Conservation (phyloP, 2,888 invertebrate genomes). For the Chloromyia formosa region DNA sequence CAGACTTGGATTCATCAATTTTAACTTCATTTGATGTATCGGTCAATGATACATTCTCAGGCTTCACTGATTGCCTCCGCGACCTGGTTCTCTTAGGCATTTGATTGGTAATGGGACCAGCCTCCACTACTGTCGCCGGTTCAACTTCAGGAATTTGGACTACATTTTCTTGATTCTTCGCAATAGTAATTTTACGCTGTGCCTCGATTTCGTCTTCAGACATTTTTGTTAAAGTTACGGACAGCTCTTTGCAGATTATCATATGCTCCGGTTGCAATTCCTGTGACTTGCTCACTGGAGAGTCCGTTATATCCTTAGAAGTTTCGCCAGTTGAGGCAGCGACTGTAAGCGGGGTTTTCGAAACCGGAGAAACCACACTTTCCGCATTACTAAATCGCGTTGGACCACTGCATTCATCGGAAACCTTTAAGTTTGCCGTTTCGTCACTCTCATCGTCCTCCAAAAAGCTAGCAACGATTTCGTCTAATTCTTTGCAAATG, state of each 20-base stretch:
- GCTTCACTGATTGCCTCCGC: constrained; percentile 13
- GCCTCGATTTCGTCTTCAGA: constrained; percentile 24
- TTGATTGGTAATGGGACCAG: neutral
- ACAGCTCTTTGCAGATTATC: constrained; percentile 28
- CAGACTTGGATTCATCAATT: neutral
- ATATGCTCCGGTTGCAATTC: neutral
- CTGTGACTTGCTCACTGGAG: neutral
- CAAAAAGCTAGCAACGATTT: constrained; percentile 52
- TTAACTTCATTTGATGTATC: neutral
- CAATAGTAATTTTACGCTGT: neutral
- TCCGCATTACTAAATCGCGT: constrained; percentile 43
- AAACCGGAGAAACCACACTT: constrained; percentile 4
- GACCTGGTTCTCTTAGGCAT: neutral
- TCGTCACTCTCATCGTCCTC: constrained; percentile 22
- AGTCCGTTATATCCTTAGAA: neutral
- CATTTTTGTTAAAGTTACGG: constrained; percentile 33
- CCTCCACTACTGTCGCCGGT: neutral
- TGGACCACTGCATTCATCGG: constrained; percentile 39
- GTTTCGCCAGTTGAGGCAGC: neutral
- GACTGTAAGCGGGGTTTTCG: too few species aligned
- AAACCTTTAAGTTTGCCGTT: neutral
- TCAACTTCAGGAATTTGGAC: neutral
- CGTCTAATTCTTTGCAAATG: constrained; percentile 51
- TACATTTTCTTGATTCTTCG: neutral
- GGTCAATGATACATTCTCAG: constrained; percentile 16